Evolutionary conservation across 2,888 invertebrate species (phyloP).

Genomic region (Caenorhabditis plicata): DNA sequence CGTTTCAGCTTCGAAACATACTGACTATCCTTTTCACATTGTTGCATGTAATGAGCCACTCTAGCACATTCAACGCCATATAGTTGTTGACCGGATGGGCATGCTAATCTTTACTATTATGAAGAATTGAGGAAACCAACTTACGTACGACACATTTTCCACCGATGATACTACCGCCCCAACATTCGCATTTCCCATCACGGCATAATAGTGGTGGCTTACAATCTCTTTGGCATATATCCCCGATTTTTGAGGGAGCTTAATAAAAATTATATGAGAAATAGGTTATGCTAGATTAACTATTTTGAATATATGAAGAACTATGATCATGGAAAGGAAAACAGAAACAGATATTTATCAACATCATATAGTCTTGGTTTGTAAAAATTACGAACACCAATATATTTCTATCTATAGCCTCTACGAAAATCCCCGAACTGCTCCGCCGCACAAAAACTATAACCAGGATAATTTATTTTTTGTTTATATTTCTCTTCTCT

Average conservation of each 20-base stretch:
- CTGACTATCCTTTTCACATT: constrained; percentile 50
- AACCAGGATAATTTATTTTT: no score
- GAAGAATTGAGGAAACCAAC: constrained; percentile 28
- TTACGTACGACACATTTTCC: constrained; percentile 63
- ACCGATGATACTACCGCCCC: constrained; percentile 63
- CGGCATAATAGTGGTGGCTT: constrained; percentile 64
- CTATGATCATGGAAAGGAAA: neutral
- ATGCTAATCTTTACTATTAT: constrained; percentile 40
- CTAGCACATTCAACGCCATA: constrained; percentile 62
- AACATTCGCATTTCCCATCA: constrained; percentile 65
- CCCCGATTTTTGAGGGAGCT: constrained; percentile 64
- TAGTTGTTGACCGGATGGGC: constrained; percentile 62
- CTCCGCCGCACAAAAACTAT: no score
- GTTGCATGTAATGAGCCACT: constrained; percentile 60
- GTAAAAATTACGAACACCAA: no score
- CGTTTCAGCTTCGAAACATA: constrained; percentile 2
- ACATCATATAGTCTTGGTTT: no score
- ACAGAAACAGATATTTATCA: no score
- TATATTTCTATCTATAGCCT: no score
- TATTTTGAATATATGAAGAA: neutral
- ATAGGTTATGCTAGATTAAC: neutral
- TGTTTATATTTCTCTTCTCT: no score
- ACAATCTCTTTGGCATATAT: constrained; percentile 63
- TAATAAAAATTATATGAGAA: constrained; percentile 24
- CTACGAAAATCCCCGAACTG: no score